A percentile compares a stretch with the other conserved stretches of the same genome.
These are phyloP conservation scores for Anguilla obscura DNA, from an alignment of 2,797 vertebrate species.

Conservation along the genomic window DNA sequence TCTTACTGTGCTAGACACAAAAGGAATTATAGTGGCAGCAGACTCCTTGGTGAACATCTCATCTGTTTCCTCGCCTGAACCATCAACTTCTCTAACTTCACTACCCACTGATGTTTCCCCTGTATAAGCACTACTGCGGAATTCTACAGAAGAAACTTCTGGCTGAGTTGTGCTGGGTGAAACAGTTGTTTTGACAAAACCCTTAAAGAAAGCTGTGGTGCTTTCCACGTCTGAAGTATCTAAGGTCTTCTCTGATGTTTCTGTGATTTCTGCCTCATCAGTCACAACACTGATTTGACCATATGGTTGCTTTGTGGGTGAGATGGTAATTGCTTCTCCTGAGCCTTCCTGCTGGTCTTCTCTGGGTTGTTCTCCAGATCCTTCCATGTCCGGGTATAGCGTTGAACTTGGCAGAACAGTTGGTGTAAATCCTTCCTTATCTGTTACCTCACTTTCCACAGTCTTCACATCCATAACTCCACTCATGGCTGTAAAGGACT, in stretches of 20 bases:
- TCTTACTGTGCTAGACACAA: too few relatives aligned
- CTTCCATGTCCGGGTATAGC: not conserved
- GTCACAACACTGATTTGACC: not conserved
- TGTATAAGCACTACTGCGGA: constrained; percentile 50
- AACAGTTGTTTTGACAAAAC: not conserved
- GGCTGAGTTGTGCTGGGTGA: not conserved
- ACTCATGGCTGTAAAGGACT: not conserved
- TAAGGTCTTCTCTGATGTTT: not conserved
- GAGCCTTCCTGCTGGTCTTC: not conserved
- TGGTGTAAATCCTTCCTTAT: constrained; percentile 19
- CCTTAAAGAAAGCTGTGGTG: not conserved
- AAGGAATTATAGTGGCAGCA: not conserved
- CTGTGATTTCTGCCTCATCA: not conserved
- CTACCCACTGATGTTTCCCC: constrained; percentile 40
- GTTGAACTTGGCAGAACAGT: not conserved
- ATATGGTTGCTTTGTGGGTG: not conserved
- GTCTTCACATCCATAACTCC: not conserved
- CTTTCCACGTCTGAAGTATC: not conserved
- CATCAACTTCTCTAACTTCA: not conserved
- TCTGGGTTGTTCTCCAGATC: not conserved
- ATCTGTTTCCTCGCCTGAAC: not conserved
- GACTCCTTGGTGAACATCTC: not conserved
- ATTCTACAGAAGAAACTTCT: constrained; percentile 31
- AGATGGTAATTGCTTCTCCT: not conserved
- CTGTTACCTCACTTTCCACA: not conserved